Evolutionary conservation across 2,888 invertebrate genomes (phyloP).

Genomic region (Anarsia innoxiella): DNA sequence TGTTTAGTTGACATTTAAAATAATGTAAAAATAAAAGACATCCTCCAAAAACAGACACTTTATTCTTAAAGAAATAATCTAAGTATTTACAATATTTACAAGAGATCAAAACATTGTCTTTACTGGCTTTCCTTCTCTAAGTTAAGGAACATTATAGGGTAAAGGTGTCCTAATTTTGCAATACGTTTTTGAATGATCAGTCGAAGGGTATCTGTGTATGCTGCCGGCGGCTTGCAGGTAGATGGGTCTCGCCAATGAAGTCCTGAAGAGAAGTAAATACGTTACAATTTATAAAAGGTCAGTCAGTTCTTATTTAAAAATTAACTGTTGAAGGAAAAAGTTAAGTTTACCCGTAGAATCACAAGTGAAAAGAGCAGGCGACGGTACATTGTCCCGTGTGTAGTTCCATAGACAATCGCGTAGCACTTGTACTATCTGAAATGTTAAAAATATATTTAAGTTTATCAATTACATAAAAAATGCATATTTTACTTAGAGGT

Average conservation of each 20-base stretch:
- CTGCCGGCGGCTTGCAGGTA: conserved; percentile 79
- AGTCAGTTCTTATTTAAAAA: no score
- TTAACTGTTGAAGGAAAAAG: no score
- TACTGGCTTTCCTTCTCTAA: conserved; percentile 43
- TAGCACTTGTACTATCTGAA: conserved; percentile 84
- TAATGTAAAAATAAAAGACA: no score
- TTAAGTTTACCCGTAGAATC: conserved; percentile 72
- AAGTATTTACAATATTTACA: not conserved
- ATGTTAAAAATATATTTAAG: not conserved
- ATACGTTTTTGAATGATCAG: conserved; percentile 88
- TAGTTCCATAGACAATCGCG: conserved; percentile 93
- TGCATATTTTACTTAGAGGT: no score
- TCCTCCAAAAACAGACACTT: not conserved
- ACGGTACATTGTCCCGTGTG: conserved; percentile 90
- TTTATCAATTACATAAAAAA: no score
- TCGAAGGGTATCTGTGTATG: conserved; percentile 87
- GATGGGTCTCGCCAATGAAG: conserved; percentile 87
- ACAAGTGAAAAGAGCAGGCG: conserved; percentile 84
- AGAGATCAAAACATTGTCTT: not conserved
- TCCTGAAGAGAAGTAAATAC: no score
- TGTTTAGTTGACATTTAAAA: no score
- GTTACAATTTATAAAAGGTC: no score
- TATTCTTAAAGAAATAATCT: not conserved
- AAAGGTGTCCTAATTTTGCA: conserved; percentile 82
- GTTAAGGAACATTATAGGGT: conserved; percentile 82